Percentiles rank a stretch among this genome's conserved stretches.
These are phyloP conservation scores for Luperina testacea DNA, from an alignment of 2,888 invertebrate species.

Conservation along the genomic window DNA sequence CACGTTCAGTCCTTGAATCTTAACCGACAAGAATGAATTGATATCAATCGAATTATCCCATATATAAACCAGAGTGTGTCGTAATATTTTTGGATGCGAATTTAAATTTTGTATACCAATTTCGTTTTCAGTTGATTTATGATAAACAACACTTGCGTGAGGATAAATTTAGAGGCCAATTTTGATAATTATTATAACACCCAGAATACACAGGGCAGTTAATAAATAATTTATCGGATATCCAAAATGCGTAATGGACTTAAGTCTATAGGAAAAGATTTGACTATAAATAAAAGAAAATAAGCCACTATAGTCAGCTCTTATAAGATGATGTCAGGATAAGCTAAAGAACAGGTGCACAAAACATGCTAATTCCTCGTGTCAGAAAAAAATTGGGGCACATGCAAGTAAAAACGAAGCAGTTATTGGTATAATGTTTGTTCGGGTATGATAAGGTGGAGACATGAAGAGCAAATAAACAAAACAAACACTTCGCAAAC, in stretches of 20 bases:
- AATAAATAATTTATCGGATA: constrained; percentile 62
- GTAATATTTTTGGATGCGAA: constrained; percentile 52
- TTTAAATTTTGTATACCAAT: constrained; percentile 79
- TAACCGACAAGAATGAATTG: not conserved
- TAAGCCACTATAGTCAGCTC: constrained; percentile 57
- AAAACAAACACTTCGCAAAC: constrained; percentile 74
- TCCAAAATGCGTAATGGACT: constrained; percentile 66
- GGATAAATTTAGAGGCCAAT: constrained; percentile 76
- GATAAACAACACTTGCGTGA: constrained; percentile 68
- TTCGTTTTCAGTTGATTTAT: constrained; percentile 68
- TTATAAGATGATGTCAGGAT: constrained; percentile 53
- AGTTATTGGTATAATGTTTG: constrained; percentile 51
- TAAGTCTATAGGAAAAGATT: constrained; percentile 56
- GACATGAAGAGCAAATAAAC: constrained; percentile 77
- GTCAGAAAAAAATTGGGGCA: constrained; percentile 65
- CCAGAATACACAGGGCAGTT: constrained; percentile 79
- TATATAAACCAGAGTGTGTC: constrained; percentile 78
- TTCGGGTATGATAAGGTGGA: constrained; percentile 62
- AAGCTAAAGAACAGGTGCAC: constrained; percentile 60
- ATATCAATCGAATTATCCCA: not conserved
- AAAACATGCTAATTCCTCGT: constrained; percentile 60
- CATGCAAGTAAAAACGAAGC: constrained; percentile 72
- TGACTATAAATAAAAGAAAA: constrained; percentile 58
- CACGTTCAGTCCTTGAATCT: not conserved
- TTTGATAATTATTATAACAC: constrained; percentile 65